phyloP scores from a whole-genome alignment of 2,113 vertebrate genomes.

The Gadus chalcogrammus region DNA sequence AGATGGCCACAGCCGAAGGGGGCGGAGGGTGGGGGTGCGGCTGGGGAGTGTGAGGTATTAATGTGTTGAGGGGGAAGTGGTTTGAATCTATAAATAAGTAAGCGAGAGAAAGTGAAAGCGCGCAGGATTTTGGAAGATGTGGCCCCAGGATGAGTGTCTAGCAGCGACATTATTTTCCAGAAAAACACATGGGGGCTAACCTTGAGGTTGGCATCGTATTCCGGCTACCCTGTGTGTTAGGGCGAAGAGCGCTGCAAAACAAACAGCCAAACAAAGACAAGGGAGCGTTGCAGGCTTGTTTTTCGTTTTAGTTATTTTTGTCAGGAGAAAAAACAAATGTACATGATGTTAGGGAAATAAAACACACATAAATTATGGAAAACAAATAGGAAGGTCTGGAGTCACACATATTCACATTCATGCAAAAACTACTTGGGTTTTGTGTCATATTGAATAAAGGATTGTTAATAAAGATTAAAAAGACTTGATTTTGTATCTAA shows the following conservation, averaged over 20 bases:
- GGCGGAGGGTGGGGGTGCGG: too few species aligned
- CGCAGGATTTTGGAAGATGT: slow-evolving; percentile 64
- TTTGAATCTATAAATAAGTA: slow-evolving; percentile 63
- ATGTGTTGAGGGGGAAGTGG: slow-evolving; percentile 17
- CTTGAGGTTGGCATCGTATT: slow-evolving; percentile 97
- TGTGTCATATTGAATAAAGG: neutral
- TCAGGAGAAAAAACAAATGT: slow-evolving; percentile 30
- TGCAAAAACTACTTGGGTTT: neutral
- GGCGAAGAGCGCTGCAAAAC: slow-evolving; percentile 99
- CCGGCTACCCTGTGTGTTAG: slow-evolving; percentile 97
- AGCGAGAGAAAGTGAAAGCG: slow-evolving; percentile 64
- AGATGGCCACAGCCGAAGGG: too few species aligned
- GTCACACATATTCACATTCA: slow-evolving; percentile 52
- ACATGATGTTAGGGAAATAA: slow-evolving; percentile 74
- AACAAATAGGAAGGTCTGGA: slow-evolving; percentile 23
- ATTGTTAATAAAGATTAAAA: neutral
- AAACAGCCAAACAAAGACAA: slow-evolving; percentile 91
- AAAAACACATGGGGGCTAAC: slow-evolving; percentile 88
- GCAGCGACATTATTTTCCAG: slow-evolving; percentile 81
- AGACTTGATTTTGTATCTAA: neutral
- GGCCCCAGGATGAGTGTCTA: slow-evolving; percentile 67
- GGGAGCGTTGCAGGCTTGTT: slow-evolving; percentile 56
- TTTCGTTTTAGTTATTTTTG: slow-evolving; percentile 50
- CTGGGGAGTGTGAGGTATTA: slow-evolving; percentile 38
- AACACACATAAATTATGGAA: slow-evolving; percentile 60